phyloP scores from a whole-genome alignment of 1,140 invertebrate species.

The Pissodes strobi region DNA sequence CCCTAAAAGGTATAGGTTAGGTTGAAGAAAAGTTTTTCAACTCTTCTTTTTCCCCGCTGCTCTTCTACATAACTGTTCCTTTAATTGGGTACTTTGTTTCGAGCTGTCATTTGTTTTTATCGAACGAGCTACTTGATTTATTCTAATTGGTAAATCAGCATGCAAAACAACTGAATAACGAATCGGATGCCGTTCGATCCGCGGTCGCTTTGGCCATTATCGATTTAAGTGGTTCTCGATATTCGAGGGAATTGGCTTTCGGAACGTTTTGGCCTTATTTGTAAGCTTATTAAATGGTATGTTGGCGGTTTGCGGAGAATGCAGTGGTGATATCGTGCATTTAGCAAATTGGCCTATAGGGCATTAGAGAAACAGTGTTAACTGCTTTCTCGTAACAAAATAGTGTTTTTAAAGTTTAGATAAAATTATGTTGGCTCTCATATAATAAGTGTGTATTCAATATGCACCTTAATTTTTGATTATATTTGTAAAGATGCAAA shows the following conservation, averaged over 20 bases:
- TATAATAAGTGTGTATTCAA: too few relatives aligned
- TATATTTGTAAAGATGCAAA: too few relatives aligned
- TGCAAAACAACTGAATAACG: slow-evolving; percentile 32
- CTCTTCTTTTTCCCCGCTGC: slow-evolving; percentile 8
- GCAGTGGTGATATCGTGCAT: neutral
- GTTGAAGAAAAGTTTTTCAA: slow-evolving; percentile 11
- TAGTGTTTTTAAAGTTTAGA: too few relatives aligned
- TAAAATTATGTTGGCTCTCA: too few relatives aligned
- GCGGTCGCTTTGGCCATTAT: slow-evolving; percentile 20
- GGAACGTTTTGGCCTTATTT: slow-evolving; percentile 23
- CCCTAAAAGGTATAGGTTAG: slow-evolving; percentile 25
- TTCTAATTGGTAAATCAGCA: slow-evolving; percentile 36
- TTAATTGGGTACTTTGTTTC: slow-evolving; percentile 36
- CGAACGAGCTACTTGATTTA: slow-evolving; percentile 28
- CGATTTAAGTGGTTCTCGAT: slow-evolving; percentile 26
- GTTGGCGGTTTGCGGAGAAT: slow-evolving; percentile 3
- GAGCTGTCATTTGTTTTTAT: slow-evolving; percentile 31
- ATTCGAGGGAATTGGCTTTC: slow-evolving; percentile 22
- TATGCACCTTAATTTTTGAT: too few relatives aligned
- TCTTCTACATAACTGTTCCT: slow-evolving; percentile 27
- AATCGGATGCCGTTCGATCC: slow-evolving; percentile 18
- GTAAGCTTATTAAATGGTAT: slow-evolving; percentile 11
- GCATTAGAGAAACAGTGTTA: too few relatives aligned
- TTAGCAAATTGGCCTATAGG: too few relatives aligned
- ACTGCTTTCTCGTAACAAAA: too few relatives aligned